phyloP scores from a whole-genome alignment of 2,797 vertebrate genomes.

The Sebastes minor region DNA sequence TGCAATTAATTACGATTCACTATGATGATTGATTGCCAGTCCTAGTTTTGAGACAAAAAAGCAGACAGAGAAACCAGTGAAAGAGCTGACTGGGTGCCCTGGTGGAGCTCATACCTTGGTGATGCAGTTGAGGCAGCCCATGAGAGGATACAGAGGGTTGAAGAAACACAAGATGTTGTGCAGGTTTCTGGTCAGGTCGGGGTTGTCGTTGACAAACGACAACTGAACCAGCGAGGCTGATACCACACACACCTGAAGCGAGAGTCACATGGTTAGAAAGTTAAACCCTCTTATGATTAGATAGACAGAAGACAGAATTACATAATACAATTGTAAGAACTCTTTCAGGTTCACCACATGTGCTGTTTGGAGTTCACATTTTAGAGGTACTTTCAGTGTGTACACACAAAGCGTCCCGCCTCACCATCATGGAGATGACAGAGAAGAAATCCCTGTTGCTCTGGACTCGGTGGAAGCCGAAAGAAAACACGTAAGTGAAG shows the following conservation, averaged over 20 bases:
- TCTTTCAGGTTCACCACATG: neutral
- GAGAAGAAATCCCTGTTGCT: conserved; percentile 90
- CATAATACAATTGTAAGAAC: neutral
- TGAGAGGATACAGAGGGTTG: conserved; percentile 84
- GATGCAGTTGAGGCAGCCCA: conserved; percentile 86
- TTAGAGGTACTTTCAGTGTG: too few species aligned
- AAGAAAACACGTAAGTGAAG: conserved; percentile 88
- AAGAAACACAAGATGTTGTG: conserved; percentile 80
- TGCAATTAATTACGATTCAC: too few species aligned
- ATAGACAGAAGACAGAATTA: neutral
- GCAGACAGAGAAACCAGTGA: too few species aligned
- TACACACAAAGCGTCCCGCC: conserved; percentile 1
- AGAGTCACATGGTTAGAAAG: neutral
- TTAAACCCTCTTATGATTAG: neutral
- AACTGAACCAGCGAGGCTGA: conserved; percentile 81
- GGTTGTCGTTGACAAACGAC: conserved; percentile 64
- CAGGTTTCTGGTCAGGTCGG: conserved; percentile 63
- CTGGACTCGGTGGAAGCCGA: conserved; percentile 84
- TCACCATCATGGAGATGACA: conserved; percentile 87
- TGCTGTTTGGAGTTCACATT: neutral
- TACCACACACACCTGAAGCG: conserved; percentile 80
- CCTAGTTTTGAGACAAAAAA: too few species aligned
- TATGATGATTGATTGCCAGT: too few species aligned
- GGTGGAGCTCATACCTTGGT: conserved; percentile 70
- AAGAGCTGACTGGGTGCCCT: accelerated